phyloP scores from a whole-genome alignment of 2,888 invertebrate genomes.

The Eupithecia vulgata region DNA sequence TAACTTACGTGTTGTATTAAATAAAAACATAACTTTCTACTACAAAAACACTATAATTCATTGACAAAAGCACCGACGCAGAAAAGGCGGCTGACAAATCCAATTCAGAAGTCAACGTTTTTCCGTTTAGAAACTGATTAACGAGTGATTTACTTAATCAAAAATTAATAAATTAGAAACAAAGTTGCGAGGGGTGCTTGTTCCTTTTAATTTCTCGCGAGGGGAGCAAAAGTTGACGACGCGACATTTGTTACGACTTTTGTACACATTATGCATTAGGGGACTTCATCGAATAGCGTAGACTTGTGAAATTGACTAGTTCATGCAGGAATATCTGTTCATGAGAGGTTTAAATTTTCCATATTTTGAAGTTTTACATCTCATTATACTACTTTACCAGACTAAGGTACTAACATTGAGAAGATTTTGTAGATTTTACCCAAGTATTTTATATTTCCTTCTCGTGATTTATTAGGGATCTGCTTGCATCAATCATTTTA shows the following conservation, averaged over 20 bases:
- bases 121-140: slow-evolving; percentile 17
- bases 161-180: slow-evolving; percentile 23
- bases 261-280: background rate
- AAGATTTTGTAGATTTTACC: background rate
- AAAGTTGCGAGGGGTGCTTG: slow-evolving; percentile 19
- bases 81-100: slow-evolving; percentile 1
- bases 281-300: background rate
- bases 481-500: background rate
- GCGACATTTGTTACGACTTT: slow-evolving; percentile 13
- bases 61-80: background rate
- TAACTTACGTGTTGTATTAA: no score
- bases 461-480: background rate
- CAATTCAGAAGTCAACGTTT: slow-evolving; percentile 14
- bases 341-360: background rate
- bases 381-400: no score
- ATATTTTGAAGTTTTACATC: background rate
- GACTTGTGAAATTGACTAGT: background rate
- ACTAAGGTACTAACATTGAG: background rate
- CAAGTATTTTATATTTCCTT: background rate
- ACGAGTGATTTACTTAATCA: slow-evolving; percentile 21
- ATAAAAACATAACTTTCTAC: background rate
- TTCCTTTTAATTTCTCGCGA: slow-evolving; percentile 16
- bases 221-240: slow-evolving; percentile 1
- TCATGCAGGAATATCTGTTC: background rate
- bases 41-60: background rate